Evolutionary conservation across 2,888 invertebrate genomes (phyloP), one percentile per base, ranked within the genome.

Genomic region (Augochlorella aurata): DNA sequence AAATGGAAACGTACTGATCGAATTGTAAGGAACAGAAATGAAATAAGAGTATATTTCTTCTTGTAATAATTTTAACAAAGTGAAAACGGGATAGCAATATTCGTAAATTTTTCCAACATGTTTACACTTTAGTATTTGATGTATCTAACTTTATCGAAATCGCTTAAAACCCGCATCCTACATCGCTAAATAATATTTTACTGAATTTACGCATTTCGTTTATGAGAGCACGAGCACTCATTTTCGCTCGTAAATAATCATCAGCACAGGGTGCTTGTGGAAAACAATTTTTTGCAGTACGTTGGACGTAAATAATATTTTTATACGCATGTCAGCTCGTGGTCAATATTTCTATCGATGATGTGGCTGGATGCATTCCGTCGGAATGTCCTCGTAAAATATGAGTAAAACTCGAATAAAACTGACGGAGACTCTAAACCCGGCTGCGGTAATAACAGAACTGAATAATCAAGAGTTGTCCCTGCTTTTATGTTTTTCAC

Each of bases 351-450:
- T 63, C 78, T 58, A 54, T 77, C 77, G 65, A 72, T 77, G 73
- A 78, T 65, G 68, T 44, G 47, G 65, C 58, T 66, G 50, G 21
- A 63, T 63, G 72, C 47, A 29, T n/a, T 10, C n/a, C 45, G 68
- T 2, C n/a, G 61, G 47, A 49, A 77, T 21, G 45, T 49, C 45
- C 63, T 65, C 79, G 69, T 78, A 81, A 81, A 81, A 81, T 66
- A 79, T 61, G 70, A 79, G 21, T 58, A 81, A 79, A 81, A 74
- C n/a, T n/a, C 66, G 66, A 69, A 74, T 79, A 81, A 81, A 81
- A 79, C 69, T n/a, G 49, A 18, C 49, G 29, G 52, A 74, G 7
- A 58, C 54, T 24, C n/a, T 58, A 49, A 49, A 54, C 54, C 29
- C 45, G 18, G 16, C 49, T n/a, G 10, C 10, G 49, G 38, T 44